Base-by-base conservation (phyloP, 2,113 vertebrate species). In the Fulica atra region DNA sequence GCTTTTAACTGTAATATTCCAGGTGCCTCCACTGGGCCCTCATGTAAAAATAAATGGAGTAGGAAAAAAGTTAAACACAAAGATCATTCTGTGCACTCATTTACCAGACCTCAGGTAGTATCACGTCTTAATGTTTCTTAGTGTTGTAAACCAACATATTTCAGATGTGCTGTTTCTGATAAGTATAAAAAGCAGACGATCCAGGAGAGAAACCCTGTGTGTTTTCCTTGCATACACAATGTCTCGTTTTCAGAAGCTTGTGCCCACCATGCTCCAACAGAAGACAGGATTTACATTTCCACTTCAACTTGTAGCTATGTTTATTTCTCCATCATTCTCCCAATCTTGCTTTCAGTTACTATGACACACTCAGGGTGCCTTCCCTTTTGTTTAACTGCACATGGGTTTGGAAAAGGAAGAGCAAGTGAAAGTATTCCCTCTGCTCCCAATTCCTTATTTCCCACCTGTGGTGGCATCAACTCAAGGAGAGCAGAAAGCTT, bases 1-100 rank as follows among this genome's bases (percentile, higher is more conserved):
- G 69, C 57, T 51, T 95, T 96, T 96, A 93, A 94, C 51, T 86
- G 35, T 80, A 77, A 77, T 88, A 90, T 77, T 95, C 68, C 91
- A 90, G 73, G 77, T 89, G 77, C 60, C 78, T 95, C 77, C 38
- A 48, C 20, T 71, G 69, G 60, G 81, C 51, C 35, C 42, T 71
- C 25, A 29, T 74, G 74, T 95, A 92, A 93, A 96, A 93, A 79
- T 72, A 93, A 95, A 95, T 68, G 60, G 60, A 78, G 57, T 48
- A 78, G 72, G 76, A 13, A 72, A 88, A 61, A 74, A 61, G 31
- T 26, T 7, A 53, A 85, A 57, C 40, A 40, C 1, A 3, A 69
- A 89, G 40, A 77, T 66, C 8, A 63, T 71, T 88, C 53, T 78
- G 69, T 88, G 42, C 65, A 56, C 36, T 73, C 44, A 26, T 88